A percentile compares a stretch with the other conserved stretches of the same genome.
These are phyloP conservation scores for Barbus barbus DNA, from an alignment of 2,113 vertebrate genomes.

Conservation along the genomic window DNA sequence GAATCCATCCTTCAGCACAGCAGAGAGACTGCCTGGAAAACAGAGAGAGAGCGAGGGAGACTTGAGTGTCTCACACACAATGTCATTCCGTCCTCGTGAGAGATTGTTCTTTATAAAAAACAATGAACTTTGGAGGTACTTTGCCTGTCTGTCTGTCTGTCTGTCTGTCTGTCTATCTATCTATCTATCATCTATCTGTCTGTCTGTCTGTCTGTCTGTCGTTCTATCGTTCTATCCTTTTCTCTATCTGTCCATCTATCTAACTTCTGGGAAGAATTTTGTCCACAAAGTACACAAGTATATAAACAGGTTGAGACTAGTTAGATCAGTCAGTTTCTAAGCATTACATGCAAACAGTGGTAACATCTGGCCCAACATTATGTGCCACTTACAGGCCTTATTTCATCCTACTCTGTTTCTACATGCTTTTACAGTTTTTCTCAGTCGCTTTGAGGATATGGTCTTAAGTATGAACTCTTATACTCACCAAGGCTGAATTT, in stretches of 20 bases:
- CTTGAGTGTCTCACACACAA: slow-evolving; percentile 18
- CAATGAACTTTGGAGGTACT: not conserved
- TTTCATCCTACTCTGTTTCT: not conserved
- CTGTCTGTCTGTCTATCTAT: not conserved
- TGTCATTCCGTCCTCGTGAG: not conserved
- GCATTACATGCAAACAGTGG: not conserved
- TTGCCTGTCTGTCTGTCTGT: not conserved
- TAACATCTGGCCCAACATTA: not conserved
- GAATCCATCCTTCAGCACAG: slow-evolving; percentile 82
- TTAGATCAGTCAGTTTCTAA: not conserved
- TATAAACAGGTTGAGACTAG: not conserved
- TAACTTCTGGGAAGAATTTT: not conserved
- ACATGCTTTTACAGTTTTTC: too few relatives aligned
- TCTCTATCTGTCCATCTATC: too few relatives aligned
- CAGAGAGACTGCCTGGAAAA: slow-evolving; percentile 46
- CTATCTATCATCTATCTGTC: not conserved
- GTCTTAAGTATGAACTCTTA: too few relatives aligned
- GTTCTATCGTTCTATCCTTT: not conserved
- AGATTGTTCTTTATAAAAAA: not conserved
- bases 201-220: not conserved
- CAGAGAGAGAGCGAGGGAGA: not conserved
- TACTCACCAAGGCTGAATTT: too few relatives aligned
- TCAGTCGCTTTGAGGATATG: too few relatives aligned
- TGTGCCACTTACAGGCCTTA: not conserved
- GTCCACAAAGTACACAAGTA: not conserved